These are phyloP conservation scores for Falco concolor DNA, from an alignment of 2,797 vertebrate genomes.

Conservation along the genomic window DNA sequence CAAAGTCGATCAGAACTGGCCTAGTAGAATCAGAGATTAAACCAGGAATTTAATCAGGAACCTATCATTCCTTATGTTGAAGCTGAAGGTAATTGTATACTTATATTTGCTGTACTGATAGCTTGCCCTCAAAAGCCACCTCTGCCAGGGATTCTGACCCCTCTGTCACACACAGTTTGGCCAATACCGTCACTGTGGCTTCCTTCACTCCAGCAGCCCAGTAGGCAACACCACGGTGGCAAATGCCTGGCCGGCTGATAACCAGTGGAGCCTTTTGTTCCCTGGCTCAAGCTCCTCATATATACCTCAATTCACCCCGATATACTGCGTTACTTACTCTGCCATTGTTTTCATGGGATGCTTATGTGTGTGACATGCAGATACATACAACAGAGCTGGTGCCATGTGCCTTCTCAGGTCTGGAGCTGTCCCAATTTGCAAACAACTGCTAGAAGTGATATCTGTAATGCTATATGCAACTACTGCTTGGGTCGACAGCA, in stretches of 20 bases:
- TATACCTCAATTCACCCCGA: neutral
- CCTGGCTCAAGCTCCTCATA: neutral
- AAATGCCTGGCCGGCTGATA: neutral
- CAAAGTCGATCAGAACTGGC: neutral
- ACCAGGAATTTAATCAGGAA: neutral
- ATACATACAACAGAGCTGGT: neutral
- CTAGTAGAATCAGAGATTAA: neutral
- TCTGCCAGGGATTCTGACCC: neutral
- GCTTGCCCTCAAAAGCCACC: neutral
- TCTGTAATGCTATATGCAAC: neutral
- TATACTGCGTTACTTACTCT: neutral
- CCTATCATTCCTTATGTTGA: neutral
- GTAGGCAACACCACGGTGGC: neutral
- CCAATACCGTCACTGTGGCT: neutral
- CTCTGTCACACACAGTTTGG: neutral
- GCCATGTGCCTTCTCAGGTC: neutral
- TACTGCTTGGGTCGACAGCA: neutral
- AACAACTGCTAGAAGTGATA: neutral
- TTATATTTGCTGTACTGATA: neutral
- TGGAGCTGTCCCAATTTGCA: neutral
- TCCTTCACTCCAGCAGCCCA: neutral
- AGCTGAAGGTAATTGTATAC: neutral
- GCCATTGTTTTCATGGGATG: neutral
- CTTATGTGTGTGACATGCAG: neutral
- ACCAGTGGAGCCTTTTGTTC: neutral